Conservation (phyloP, 1,140 invertebrate genomes). For the Triops cancriformis region DNA sequence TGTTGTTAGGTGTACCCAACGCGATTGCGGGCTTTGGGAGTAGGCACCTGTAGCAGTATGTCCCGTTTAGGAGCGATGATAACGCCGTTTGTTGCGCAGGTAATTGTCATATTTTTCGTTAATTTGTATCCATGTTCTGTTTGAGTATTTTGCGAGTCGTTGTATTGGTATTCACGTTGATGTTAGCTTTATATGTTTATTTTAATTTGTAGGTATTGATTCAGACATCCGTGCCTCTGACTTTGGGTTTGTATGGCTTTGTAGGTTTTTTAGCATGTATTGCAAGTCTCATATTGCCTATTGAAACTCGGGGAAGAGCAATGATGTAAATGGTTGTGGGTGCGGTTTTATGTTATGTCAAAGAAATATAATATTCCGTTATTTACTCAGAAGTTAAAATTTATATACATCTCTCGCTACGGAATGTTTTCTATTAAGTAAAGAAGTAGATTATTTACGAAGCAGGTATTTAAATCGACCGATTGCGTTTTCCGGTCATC, state of each 20-base stretch:
- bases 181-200: neutral
- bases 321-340: constrained; percentile 38
- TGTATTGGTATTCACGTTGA: too few species aligned
- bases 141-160: too few species aligned
- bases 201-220: neutral
- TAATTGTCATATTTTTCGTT: constrained; percentile 38
- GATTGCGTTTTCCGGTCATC: too few species aligned
- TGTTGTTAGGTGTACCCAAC: constrained; percentile 74
- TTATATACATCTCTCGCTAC: too few species aligned
- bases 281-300: constrained; percentile 64
- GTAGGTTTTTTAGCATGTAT: constrained; percentile 62
- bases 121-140: constrained; percentile 22
- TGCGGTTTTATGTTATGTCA: neutral
- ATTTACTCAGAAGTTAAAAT: too few species aligned
- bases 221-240: too few species aligned
- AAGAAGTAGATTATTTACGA: too few species aligned
- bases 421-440: too few species aligned
- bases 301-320: constrained; percentile 66
- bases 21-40: constrained; percentile 72
- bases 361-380: neutral
- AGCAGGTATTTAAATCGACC: too few species aligned
- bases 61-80: constrained; percentile 84
- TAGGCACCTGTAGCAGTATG: constrained; percentile 82
- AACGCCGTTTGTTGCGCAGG: constrained; percentile 87
- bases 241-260: constrained; percentile 52